Conservation (phyloP, 2,113 vertebrate species). For the Dromas ardeola region DNA sequence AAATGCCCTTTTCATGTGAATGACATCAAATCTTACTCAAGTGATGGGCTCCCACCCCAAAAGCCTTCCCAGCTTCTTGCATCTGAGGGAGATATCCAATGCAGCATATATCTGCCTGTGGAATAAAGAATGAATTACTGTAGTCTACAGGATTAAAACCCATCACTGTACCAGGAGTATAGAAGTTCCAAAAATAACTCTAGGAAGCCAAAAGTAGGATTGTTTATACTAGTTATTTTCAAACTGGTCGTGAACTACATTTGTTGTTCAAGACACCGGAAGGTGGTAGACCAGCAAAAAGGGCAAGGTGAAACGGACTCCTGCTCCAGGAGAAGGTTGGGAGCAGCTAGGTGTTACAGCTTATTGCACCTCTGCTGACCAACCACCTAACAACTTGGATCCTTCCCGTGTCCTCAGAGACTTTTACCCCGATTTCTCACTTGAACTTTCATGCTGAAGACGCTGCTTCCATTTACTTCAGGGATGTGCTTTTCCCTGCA, state of each 20-base stretch:
- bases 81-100: background rate
- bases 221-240: background rate
- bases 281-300: background rate
- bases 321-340: background rate
- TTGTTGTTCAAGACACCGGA: background rate
- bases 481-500: background rate
- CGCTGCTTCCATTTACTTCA: background rate
- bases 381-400: background rate
- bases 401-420: background rate
- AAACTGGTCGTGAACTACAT: background rate
- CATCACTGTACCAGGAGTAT: background rate
- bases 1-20: background rate
- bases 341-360: background rate
- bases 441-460: background rate
- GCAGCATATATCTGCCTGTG: background rate
- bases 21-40: background rate
- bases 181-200: background rate
- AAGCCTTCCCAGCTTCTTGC: background rate
- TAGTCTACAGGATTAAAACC: background rate
- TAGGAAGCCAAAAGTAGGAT: background rate
- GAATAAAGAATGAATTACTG: background rate
- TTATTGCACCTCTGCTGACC: background rate
- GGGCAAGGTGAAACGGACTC: background rate
- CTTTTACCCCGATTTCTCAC: background rate
- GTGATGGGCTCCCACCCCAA: background rate